phyloP scores from a whole-genome alignment of 2,888 invertebrate species.

The Troides aeacus region DNA sequence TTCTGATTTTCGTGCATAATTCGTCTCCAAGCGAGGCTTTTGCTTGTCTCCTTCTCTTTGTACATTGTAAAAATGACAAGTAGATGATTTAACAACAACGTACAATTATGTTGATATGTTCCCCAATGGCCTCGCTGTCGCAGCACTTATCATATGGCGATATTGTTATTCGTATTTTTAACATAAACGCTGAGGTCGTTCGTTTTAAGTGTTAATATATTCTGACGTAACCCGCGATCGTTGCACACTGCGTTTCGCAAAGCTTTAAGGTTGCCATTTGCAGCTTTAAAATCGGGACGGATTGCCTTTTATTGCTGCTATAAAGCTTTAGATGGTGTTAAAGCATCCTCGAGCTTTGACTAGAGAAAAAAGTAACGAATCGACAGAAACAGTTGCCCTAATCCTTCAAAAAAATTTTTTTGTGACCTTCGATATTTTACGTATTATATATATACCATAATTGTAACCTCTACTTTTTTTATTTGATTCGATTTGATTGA shows the following conservation, averaged over 20 bases:
- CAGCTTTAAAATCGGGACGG: slow-evolving; percentile 16
- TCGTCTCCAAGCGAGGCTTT: no score
- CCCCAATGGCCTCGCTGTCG: slow-evolving; percentile 24
- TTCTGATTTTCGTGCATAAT: no score
- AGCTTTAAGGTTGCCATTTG: slow-evolving; percentile 16
- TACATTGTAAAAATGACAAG: not conserved
- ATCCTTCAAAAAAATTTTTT: no score
- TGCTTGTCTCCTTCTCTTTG: not conserved
- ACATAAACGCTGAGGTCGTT: slow-evolving; percentile 40
- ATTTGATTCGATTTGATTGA: no score
- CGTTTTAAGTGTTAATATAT: slow-evolving; percentile 34
- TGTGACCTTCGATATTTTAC: no score
- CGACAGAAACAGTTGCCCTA: no score
- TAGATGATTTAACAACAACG: not conserved
- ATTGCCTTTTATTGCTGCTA: slow-evolving; percentile 25
- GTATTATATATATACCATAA: no score
- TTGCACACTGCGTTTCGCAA: slow-evolving; percentile 30
- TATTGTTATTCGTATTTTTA: slow-evolving; percentile 44
- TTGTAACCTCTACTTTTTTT: no score
- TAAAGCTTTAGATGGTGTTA: slow-evolving; percentile 4
- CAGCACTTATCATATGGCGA: slow-evolving; percentile 45
- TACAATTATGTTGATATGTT: not conserved
- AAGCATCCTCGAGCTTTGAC: not conserved
- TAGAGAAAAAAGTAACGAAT: no score
- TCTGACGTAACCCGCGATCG: slow-evolving; percentile 30